Evolutionary conservation across 1,140 invertebrate genomes (phyloP), one percentile per base, ranked within the genome.

Genomic region (Drosophila cardini): DNA sequence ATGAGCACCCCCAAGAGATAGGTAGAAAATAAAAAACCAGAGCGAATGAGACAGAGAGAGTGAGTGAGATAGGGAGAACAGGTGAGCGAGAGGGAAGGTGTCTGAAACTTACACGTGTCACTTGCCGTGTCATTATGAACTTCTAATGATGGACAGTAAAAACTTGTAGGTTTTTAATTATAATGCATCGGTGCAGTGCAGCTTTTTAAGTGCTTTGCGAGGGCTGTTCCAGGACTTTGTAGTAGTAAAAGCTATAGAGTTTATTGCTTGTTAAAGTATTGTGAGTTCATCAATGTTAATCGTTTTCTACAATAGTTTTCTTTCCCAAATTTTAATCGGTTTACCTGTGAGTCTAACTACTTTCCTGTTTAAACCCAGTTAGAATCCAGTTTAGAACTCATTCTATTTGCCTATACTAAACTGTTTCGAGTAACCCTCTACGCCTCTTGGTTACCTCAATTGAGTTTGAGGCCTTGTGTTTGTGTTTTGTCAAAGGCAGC

Each of bases 91-190:
- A 38, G 40, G 61, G 52, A 65, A 70, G 45, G 50, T 43, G 40
- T 63, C 46, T 26, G 50, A 32, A 82, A 61, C 65, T 82, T 82
- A 78, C 82, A 78, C 75, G 83, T 78, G 82, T 85, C 82, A 65
- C 63, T 69, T 77, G 69, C 81, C 42, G 45, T 65, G 82, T 48
- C 77, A 71, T 72, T 68, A 63, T 52, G 40, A 64, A 78, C 67
- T 86, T 71, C 74, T 82, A 86, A 62, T 64, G 62, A 67, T 60
- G 32, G 80, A 50, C 63, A 63, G 57, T 52, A 32, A 65, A 67
- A 85, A 85, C 69, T 77, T 71, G 78, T 36, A 63, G 57, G 43
- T 67, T 85, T 85, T 80, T 85, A 84, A 84, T 84, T 84, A 84
- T 80, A 64, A 18, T 68, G 45, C 68, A 65, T 65, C 62, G 61